A percentile compares a stretch with the other conserved stretches of the same genome.
Conservation (phyloP, 1,140 invertebrate species). For the Eueides isabella region DNA sequence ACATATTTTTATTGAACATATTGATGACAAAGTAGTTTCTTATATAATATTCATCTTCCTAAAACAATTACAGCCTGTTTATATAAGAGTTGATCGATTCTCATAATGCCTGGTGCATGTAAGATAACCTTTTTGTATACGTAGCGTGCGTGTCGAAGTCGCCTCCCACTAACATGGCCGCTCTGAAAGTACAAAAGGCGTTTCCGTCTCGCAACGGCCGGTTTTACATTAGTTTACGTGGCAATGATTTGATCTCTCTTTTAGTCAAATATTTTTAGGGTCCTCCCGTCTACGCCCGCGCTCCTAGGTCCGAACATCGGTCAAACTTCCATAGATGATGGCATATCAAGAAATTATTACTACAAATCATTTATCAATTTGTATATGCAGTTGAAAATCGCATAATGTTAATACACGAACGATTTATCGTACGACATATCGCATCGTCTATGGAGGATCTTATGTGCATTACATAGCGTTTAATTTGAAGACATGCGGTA, state of each 20-base stretch:
- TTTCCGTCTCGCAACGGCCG: slow-evolving; percentile 53
- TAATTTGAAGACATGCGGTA: slow-evolving; percentile 78
- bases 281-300: slow-evolving; percentile 61
- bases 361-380: neutral
- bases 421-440: slow-evolving; percentile 11
- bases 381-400: neutral
- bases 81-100: neutral
- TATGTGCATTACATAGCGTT: slow-evolving; percentile 76
- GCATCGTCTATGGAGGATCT: slow-evolving; percentile 42
- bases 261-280: slow-evolving; percentile 86
- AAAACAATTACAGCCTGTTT: neutral
- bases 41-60: neutral
- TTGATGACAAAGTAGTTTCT: neutral
- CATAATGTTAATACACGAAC: slow-evolving; percentile 21
- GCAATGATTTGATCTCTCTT: slow-evolving; percentile 90
- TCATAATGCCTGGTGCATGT: neutral
- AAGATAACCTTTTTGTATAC: neutral
- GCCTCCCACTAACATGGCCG: slow-evolving; percentile 8
- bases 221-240: slow-evolving; percentile 83
- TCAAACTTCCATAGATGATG: slow-evolving; percentile 40
- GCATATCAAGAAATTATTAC: neutral
- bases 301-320: slow-evolving; percentile 59
- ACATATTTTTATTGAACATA: too few relatives aligned
- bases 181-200: slow-evolving; percentile 64
- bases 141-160: neutral